Percentiles rank a stretch among this genome's conserved stretches.
Conservation (phyloP, 2,888 invertebrate genomes). For the Adineta ricciae region DNA sequence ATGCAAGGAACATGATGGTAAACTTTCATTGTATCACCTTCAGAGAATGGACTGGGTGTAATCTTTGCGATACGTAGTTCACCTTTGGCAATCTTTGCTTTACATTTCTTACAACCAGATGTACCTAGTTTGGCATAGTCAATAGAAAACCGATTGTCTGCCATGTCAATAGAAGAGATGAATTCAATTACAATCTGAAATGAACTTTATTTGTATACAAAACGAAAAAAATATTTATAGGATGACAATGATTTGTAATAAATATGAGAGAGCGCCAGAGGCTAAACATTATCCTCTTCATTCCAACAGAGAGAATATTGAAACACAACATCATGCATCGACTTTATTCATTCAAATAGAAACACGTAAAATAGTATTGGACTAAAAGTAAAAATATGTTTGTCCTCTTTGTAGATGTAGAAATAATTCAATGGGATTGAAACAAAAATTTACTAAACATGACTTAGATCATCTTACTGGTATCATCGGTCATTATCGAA, state of each 20-base stretch:
- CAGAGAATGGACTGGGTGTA: conserved; percentile 66
- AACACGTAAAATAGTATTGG: too few species aligned
- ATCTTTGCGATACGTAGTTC: conserved; percentile 67
- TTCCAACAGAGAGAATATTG: too few species aligned
- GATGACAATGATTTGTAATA: background rate
- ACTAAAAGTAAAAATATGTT: too few species aligned
- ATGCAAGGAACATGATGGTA: conserved; percentile 71
- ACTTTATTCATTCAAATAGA: too few species aligned
- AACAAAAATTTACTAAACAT: too few species aligned
- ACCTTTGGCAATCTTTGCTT: conserved; percentile 64
- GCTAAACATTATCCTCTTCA: too few species aligned
- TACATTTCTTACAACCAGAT: conserved; percentile 76
- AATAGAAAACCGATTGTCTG: conserved; percentile 23
- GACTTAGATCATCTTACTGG: too few species aligned
- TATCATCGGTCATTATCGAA: background rate
- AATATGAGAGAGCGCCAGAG: background rate
- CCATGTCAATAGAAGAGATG: conserved; percentile 3
- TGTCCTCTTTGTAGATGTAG: background rate
- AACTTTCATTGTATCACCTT: conserved; percentile 60
- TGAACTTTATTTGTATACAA: background rate
- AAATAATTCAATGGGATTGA: too few species aligned
- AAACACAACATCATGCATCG: too few species aligned
- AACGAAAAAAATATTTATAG: background rate
- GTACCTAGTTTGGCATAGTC: conserved; percentile 71
- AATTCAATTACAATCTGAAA: background rate